phyloP scores from a whole-genome alignment of 2,113 vertebrate species.

The Furnarius figulus region DNA sequence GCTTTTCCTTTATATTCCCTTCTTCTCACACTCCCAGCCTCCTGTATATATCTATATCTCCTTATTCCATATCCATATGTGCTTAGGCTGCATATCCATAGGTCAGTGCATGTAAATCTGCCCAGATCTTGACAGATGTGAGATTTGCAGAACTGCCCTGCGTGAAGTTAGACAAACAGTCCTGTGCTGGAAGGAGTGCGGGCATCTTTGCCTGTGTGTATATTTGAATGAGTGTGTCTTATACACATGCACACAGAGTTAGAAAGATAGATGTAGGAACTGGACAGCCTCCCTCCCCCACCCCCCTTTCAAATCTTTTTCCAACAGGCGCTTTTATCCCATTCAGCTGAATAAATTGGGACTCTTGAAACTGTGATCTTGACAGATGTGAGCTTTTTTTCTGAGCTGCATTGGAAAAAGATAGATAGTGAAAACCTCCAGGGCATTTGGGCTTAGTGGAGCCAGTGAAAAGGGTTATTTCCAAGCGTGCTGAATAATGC shows the following conservation, averaged over 20 bases:
- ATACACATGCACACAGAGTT: neutral
- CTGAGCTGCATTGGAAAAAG: conserved; percentile 54
- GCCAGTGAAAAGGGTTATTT: conserved; percentile 70
- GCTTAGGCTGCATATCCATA: conserved; percentile 32
- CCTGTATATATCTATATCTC: neutral
- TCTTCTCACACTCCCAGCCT: neutral
- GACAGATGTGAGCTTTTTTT: conserved; percentile 69
- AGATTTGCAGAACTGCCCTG: conserved; percentile 37
- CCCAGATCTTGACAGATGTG: conserved; percentile 10
- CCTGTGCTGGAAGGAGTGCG: neutral
- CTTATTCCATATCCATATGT: neutral
- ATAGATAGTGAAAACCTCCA: conserved; percentile 68
- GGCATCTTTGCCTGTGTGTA: neutral
- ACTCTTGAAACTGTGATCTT: conserved; percentile 69
- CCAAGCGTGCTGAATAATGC: conserved; percentile 63
- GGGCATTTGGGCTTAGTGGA: conserved; percentile 68
- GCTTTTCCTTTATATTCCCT: conserved; percentile 39
- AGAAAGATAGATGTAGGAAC: neutral
- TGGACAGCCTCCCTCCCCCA: conserved; percentile 22
- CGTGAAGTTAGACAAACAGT: neutral
- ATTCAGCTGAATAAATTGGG: conserved; percentile 67
- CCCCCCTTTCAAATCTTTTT: conserved; percentile 44
- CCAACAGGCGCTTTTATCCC: conserved; percentile 54
- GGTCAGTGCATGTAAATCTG: conserved; percentile 47
- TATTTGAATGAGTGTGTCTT: conserved; percentile 8